Base-by-base conservation (phyloP, 2,888 invertebrate species). In the Oegoconia quadripuncta region DNA sequence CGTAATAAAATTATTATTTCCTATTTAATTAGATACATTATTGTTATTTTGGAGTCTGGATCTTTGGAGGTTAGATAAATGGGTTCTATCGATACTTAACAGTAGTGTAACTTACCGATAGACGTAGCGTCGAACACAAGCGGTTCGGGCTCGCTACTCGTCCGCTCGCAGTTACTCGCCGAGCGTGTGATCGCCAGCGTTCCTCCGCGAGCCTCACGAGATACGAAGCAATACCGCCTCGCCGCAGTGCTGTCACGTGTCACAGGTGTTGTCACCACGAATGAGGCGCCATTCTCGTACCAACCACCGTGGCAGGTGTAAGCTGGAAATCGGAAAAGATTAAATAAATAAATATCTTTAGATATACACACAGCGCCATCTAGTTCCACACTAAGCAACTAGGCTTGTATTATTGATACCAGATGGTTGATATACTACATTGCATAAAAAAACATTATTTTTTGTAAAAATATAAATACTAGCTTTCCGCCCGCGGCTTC, bases 281-380 rank as follows among this genome's bases (percentile, higher is more conserved):
- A 96, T 68, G 94, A 93, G 37, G 94, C 94, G 50, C 93, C 94
- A 69, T 93, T 93, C 74, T 96, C 96, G 62, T 93, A 92, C 96
- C 96, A 96, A 30, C 93, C 91, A 34, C 96, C 96, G 75, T 96
- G 96, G 74, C 96, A 96, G 26, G 94, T 94, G 86, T 96, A 96
- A 42, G 94, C 96, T 95, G 83, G 12, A 75, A 76, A 41, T 13
- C 18, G 22, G 13, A 34, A 37, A n/a, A 30, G 25, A 5, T 20
- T 13, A 12, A 3, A 26, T 3, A 26, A 5, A 7, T 5, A 18
- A 18, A 18, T n/a, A n/a, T n/a, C n/a, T n/a, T n/a, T n/a, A n/a
- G n/a, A n/a, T n/a, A n/a, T n/a, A n/a, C n/a, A n/a, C n/a, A n/a
- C n/a, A n/a, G n/a, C n/a, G n/a, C n/a, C n/a, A n/a, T n/a, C n/a